These are phyloP conservation scores for Amniataba percoides DNA, from an alignment of 2,797 vertebrate species.

Conservation along the genomic window DNA sequence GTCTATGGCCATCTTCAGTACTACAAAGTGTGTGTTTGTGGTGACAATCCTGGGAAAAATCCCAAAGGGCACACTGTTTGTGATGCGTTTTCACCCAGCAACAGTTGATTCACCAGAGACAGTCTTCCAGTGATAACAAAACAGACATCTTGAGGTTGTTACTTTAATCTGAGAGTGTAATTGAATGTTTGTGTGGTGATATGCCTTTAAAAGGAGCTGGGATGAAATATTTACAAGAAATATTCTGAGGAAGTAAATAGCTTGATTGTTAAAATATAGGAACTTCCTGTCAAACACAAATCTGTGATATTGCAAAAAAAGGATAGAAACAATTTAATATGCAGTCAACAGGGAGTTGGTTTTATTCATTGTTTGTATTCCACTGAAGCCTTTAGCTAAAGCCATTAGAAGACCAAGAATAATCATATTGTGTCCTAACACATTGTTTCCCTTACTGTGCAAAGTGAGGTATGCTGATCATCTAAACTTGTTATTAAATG, in stretches of 20 bases:
- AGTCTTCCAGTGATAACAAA: too few species aligned
- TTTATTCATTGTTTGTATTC: not conserved
- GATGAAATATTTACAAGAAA: not conserved
- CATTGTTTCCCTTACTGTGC: not conserved
- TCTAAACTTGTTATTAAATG: not conserved
- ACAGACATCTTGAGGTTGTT: too few species aligned
- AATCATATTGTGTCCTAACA: not conserved
- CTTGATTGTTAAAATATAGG: conserved; percentile 2
- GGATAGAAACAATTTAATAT: not conserved
- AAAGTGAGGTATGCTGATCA: not conserved
- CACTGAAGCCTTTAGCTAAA: not conserved
- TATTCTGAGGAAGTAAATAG: not conserved
- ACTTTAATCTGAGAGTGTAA: not conserved
- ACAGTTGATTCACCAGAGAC: too few species aligned
- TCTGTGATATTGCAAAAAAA: not conserved
- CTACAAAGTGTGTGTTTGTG: too few species aligned
- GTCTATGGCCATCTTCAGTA: too few species aligned
- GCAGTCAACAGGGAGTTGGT: not conserved
- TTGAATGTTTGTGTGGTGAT: not conserved
- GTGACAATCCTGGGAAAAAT: too few species aligned
- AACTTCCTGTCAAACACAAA: not conserved
- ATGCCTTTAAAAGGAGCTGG: not conserved
- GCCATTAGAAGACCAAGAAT: conserved; percentile 1
- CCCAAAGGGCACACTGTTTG: too few species aligned
- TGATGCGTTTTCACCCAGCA: too few species aligned